Conservation (phyloP, 1,140 invertebrate species). For the Oedothorax gibbosus region DNA sequence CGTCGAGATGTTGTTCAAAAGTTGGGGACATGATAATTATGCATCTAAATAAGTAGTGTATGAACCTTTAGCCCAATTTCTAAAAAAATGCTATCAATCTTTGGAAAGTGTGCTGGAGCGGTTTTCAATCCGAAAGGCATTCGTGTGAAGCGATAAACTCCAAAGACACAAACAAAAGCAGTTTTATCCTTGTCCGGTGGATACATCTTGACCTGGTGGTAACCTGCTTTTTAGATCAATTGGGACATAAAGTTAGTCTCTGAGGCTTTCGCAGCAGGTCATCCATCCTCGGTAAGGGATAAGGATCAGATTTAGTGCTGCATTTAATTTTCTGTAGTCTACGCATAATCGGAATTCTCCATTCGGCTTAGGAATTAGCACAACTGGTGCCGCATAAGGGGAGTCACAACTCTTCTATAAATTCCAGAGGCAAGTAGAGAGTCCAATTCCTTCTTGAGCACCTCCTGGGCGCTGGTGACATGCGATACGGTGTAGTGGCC, state of each 20-base stretch:
- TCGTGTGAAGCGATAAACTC: too few relatives aligned
- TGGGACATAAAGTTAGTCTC: background rate
- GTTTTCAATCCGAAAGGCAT: slow-evolving; percentile 69
- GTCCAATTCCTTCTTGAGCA: too few relatives aligned
- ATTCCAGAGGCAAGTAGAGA: too few relatives aligned
- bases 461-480: background rate
- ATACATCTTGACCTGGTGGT: too few relatives aligned
- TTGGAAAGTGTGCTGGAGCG: slow-evolving; percentile 67
- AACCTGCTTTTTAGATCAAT: slow-evolving; percentile 5
- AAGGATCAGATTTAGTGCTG: slow-evolving; percentile 67
- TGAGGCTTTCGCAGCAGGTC: slow-evolving; percentile 62
- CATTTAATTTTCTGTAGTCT: slow-evolving; percentile 71
- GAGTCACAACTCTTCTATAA: too few relatives aligned
- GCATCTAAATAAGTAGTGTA: slow-evolving; percentile 66
- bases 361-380: too few relatives aligned
- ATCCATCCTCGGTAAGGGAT: slow-evolving; percentile 72
- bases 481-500: background rate
- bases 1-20: slow-evolving; percentile 44
- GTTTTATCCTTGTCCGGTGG: too few relatives aligned
- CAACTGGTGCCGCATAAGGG: too few relatives aligned
- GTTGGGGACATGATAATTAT: slow-evolving; percentile 64
- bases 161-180: too few relatives aligned
- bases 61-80: slow-evolving; percentile 60
- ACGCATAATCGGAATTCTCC: too few relatives aligned
- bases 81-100: slow-evolving; percentile 67